phyloP scores from a whole-genome alignment of 2,113 vertebrate species.

The Pangasianodon hypophthalmus region DNA sequence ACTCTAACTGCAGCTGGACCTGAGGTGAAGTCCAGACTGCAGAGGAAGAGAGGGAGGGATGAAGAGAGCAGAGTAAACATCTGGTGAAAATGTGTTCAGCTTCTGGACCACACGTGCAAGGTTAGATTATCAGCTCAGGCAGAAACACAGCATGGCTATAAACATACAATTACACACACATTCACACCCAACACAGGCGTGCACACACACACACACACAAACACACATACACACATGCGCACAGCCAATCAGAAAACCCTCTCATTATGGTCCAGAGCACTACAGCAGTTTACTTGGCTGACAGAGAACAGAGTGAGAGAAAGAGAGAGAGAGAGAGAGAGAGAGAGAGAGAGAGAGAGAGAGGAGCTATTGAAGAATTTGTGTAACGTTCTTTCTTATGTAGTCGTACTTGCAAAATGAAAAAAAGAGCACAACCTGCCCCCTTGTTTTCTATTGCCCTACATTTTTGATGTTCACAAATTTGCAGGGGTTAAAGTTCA shows the following conservation, averaged over 20 bases:
- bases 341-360: background rate
- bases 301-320: background rate
- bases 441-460: background rate
- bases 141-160: background rate
- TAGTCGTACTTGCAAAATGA: background rate
- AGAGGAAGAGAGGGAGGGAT: conserved; percentile 15
- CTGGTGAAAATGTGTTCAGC: conserved; percentile 47
- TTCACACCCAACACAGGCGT: conserved; percentile 32
- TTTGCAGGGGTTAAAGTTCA: background rate
- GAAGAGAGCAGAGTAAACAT: conserved; percentile 34
- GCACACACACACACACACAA: conserved; percentile 46
- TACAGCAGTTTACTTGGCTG: background rate
- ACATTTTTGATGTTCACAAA: background rate
- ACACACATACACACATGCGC: conserved; percentile 44
- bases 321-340: background rate
- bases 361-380: background rate
- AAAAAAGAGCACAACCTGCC: background rate
- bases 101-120: conserved; percentile 28
- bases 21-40: conserved; percentile 32
- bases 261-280: background rate
- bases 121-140: background rate
- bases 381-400: background rate
- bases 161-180: conserved; percentile 9
- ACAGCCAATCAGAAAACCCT: background rate
- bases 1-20: conserved; percentile 25